Evolutionary conservation across 2,888 invertebrate species (phyloP).

Genomic region (Sesamia inferens): DNA sequence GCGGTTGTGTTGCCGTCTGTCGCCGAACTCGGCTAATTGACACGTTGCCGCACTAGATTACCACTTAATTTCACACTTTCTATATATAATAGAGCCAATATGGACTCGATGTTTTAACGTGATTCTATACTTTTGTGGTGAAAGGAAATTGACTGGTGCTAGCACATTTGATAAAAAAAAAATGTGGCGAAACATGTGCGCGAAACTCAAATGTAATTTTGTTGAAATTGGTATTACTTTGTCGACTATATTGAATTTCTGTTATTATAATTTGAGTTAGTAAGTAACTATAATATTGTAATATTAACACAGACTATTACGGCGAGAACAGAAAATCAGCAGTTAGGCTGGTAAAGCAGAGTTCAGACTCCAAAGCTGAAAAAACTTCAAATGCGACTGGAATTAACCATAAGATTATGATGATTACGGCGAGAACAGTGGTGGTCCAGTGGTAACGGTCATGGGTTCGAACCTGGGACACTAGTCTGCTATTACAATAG

Average conservation of each 20-base stretch:
- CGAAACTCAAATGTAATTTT: constrained; percentile 29
- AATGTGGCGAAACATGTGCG: constrained; percentile 38
- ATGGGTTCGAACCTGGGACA: too few species aligned
- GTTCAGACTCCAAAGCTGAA: too few species aligned
- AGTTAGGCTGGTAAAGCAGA: too few species aligned
- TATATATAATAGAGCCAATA: constrained; percentile 77
- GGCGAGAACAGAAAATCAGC: too few species aligned
- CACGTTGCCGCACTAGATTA: constrained; percentile 83
- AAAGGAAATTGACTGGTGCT: constrained; percentile 69
- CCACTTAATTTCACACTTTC: constrained; percentile 85
- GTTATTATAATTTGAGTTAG: constrained; percentile 11
- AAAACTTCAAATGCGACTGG: too few species aligned
- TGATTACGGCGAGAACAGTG: too few species aligned
- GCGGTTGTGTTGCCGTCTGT: constrained; percentile 75
- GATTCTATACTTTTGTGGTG: constrained; percentile 71
- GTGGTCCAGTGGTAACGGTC: too few species aligned
- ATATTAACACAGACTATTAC: too few species aligned
- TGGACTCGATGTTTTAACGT: constrained; percentile 68
- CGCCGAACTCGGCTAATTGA: constrained; percentile 80
- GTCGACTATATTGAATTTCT: constrained; percentile 1
- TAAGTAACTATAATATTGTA: neutral
- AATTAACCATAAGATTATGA: too few species aligned
- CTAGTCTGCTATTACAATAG: too few species aligned
- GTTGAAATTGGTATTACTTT: constrained; percentile 13
- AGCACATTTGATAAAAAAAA: constrained; percentile 61